Conservation (phyloP, 1,140 invertebrate species). For the Calephelis virginiensis region DNA sequence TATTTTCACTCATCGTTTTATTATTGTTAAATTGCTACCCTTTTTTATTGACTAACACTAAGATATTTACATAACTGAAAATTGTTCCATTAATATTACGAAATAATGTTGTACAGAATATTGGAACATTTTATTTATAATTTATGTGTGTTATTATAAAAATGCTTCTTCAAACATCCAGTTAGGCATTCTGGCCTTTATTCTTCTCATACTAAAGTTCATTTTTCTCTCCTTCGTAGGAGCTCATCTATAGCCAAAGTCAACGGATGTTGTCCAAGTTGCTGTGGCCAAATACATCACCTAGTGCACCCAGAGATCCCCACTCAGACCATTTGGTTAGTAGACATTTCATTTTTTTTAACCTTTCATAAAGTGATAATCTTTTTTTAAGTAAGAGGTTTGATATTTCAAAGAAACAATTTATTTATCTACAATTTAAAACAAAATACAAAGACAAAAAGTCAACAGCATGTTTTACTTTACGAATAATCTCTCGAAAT, state of each 20-base stretch:
- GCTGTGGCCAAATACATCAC: conserved; percentile 74
- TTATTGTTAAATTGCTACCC: conserved; percentile 34
- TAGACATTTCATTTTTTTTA: conserved; percentile 64
- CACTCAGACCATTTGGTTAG: conserved; percentile 77
- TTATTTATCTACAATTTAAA: too few species aligned
- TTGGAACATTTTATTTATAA: background rate
- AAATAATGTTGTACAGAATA: conserved; percentile 5
- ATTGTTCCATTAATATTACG: conserved; percentile 5
- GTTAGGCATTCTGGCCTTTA: conserved; percentile 51
- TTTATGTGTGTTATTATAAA: conserved; percentile 1
- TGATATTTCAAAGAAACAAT: background rate
- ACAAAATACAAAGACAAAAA: too few species aligned
- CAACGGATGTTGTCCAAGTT: conserved; percentile 77
- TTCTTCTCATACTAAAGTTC: conserved; percentile 65
- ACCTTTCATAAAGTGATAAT: background rate
- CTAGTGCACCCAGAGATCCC: conserved; percentile 73
- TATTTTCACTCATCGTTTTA: conserved; percentile 48
- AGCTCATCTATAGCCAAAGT: conserved; percentile 78
- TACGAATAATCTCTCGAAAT: too few species aligned
- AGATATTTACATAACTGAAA: conserved; percentile 1
- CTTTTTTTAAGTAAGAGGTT: background rate
- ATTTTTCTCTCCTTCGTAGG: conserved; percentile 75
- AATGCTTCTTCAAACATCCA: background rate
- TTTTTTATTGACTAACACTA: conserved; percentile 19
- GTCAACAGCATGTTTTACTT: too few species aligned